Conservation (phyloP, 2,888 invertebrate genomes). For the Volucella inanis region DNA sequence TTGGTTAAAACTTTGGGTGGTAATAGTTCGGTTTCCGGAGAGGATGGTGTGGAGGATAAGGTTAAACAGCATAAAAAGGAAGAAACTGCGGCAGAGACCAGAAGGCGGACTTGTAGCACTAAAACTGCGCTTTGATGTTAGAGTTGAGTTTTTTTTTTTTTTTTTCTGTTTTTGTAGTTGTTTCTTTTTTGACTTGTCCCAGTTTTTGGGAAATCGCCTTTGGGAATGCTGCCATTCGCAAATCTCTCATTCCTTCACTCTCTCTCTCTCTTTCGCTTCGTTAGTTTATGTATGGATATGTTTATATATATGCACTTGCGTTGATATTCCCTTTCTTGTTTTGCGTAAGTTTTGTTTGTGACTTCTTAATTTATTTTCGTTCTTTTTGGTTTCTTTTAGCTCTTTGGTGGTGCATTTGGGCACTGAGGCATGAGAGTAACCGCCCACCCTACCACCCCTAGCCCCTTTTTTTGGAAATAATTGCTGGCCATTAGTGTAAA, state of each 20-base stretch:
- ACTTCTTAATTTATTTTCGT: constrained; percentile 45
- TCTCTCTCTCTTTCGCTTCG: too few species aligned
- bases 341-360: constrained; percentile 45
- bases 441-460: constrained; percentile 48
- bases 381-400: not conserved
- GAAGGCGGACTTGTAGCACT: constrained; percentile 18
- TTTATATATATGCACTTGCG: not conserved
- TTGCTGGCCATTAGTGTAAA: constrained; percentile 65
- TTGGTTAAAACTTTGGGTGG: not conserved
- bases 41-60: not conserved
- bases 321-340: constrained; percentile 47
- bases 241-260: too few species aligned
- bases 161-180: not conserved
- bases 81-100: constrained; percentile 54
- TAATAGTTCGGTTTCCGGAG: too few species aligned
- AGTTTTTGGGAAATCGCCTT: constrained; percentile 3
- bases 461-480: constrained; percentile 60
- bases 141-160: not conserved
- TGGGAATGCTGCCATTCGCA: constrained; percentile 29
- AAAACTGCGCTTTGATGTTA: constrained; percentile 37
- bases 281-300: constrained; percentile 7
- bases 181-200: not conserved
- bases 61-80: constrained; percentile 53
- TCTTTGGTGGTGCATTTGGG: constrained; percentile 37
- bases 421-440: constrained; percentile 35